A percentile compares a stretch with the other conserved stretches of the same genome.
Conservation (phyloP, 2,888 invertebrate species). For the Stegophylla sp. region DNA sequence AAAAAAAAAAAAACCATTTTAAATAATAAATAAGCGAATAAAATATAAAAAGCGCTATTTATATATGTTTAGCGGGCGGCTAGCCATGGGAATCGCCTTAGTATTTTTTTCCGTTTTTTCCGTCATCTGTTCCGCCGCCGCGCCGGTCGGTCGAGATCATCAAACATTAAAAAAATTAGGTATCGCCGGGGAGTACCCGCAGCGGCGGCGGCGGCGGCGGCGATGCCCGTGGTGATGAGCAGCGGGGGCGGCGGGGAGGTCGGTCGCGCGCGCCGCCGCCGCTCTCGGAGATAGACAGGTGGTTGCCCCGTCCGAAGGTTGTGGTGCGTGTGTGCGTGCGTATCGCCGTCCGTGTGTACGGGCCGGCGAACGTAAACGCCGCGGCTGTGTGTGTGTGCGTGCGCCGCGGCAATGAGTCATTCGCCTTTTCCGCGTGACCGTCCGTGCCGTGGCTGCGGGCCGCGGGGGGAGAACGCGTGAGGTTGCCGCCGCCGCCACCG, state of each 20-base stretch:
- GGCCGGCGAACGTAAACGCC: no score
- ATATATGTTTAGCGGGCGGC: background rate
- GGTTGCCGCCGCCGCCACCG: background rate
- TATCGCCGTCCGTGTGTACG: background rate
- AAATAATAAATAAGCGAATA: no score
- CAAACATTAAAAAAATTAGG: background rate
- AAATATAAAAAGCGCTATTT: no score
- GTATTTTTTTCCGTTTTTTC: background rate
- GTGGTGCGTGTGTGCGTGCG: constrained; percentile 15
- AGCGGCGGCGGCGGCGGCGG: background rate
- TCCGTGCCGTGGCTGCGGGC: background rate
- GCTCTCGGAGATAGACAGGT: constrained; percentile 51
- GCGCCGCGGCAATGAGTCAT: constrained; percentile 51
- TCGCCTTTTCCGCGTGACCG: constrained; percentile 57
- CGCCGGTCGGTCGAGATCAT: background rate
- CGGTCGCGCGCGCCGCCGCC: background rate
- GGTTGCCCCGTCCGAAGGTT: constrained; percentile 59
- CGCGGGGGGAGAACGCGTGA: background rate
- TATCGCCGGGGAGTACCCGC: background rate
- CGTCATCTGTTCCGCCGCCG: background rate
- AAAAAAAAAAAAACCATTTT: no score
- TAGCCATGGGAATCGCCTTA: background rate
- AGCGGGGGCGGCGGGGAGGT: background rate
- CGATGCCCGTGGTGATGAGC: background rate
- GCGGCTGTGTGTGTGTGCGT: background rate